Evolutionary conservation across 2,888 invertebrate species (phyloP), one percentile per base, ranked within the genome.

Genomic region (Morpho helenor): DNA sequence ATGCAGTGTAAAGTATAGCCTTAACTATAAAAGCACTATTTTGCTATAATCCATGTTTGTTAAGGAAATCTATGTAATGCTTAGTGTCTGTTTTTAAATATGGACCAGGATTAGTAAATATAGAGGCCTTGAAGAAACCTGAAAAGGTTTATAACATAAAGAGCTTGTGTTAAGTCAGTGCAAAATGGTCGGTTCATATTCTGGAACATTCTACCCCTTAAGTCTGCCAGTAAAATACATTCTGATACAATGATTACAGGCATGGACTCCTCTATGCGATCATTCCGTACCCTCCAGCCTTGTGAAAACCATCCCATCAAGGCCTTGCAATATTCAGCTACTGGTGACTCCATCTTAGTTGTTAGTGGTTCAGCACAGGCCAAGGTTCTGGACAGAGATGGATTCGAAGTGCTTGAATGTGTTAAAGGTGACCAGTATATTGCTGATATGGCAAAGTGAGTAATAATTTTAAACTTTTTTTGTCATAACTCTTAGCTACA

Each of bases 401-500:
- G 99, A 0, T 97, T 97, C 71, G 98, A 98, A 74, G 94, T 96
- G 59, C 92, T 97, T 48, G 97, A 98, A 84, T 98, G 98, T 73
- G 95, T 96, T 0, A 98, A 98, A 82, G 99, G 98, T 0, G 98
- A 98, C 82, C 97, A 97, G 79, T 99, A 99, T 73, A 96, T 99
- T 22, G 95, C 95, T 0, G 99, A 99, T 79, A 97, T 98, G 95
- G 94, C 96, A 0, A 93, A 92, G 88, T 87, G 71, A 70, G 74
- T 64, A 8, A 7, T 52, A 23, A 43, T 51, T 8, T 39, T 39
- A 61, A 31, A 31, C 2, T 31, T 31, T 31, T 2, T 31, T 31
- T 31, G 31, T 31, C 3, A 31, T 5, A 5, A 31, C 31, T 31
- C 3, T 31, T 4, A 3, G 2, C 4, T 23, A 23, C 2, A 23